phyloP scores from a whole-genome alignment of 2,888 invertebrate genomes.

The Metellina segmentata region DNA sequence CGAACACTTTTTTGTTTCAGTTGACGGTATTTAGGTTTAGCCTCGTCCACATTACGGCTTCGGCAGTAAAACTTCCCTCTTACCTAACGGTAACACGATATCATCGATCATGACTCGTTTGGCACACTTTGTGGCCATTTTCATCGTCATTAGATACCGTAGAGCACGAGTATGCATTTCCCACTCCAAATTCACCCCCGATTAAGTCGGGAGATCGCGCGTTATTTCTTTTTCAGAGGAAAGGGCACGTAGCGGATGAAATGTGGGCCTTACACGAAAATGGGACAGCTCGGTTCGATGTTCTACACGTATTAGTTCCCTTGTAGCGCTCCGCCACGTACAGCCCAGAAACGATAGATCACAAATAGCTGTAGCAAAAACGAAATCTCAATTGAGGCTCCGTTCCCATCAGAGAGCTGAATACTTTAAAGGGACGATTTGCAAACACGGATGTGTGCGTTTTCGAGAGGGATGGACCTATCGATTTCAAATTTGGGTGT shows the following conservation, averaged over 20 bases:
- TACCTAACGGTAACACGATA: slow-evolving; percentile 41
- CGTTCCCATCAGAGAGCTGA: neutral
- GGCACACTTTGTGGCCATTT: slow-evolving; percentile 57
- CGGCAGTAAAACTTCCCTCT: neutral
- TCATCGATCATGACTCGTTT: slow-evolving; percentile 67
- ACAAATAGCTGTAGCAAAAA: neutral
- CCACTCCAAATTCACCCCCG: slow-evolving; percentile 8
- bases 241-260: slow-evolving; percentile 28
- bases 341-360: neutral
- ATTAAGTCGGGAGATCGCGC: slow-evolving; percentile 17
- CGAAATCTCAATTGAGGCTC: neutral
- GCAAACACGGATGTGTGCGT: neutral
- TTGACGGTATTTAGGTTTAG: neutral
- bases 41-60: neutral
- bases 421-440: neutral
- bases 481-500: neutral
- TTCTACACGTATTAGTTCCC: too few relatives aligned
- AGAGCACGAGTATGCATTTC: neutral
- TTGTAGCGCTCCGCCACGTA: neutral
- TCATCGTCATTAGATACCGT: slow-evolving; percentile 4
- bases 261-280: slow-evolving; percentile 16
- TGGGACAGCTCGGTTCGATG: slow-evolving; percentile 2
- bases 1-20: neutral
- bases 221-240: slow-evolving; percentile 6
- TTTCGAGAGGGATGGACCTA: neutral